A percentile compares a stretch with the other conserved stretches of the same genome.
Evolutionary conservation across 2,113 vertebrate genomes (phyloP).

Genomic region (Dendropsophus ebraccatus): DNA sequence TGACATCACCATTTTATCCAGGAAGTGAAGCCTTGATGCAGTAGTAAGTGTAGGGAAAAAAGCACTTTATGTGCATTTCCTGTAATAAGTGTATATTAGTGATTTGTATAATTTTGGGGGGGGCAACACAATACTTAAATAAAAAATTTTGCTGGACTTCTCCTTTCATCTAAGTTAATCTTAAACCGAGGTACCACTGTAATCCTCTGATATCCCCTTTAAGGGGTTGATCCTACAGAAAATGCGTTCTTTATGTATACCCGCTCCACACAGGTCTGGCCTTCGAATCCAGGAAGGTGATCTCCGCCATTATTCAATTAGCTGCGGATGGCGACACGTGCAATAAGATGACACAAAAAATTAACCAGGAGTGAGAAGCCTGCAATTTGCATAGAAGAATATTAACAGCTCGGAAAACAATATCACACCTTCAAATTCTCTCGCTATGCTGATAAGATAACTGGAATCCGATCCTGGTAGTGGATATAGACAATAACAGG

Average conservation of each 20-base stretch:
- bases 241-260: slow-evolving; percentile 5
- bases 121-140: too few species aligned
- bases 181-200: too few species aligned
- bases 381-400: slow-evolving; percentile 9
- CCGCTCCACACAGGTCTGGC: not conserved
- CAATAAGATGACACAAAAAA: not conserved
- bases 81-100: too few species aligned
- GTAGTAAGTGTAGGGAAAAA: too few species aligned
- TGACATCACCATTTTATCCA: too few species aligned
- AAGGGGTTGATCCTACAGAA: not conserved
- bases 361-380: not conserved
- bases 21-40: too few species aligned
- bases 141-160: too few species aligned
- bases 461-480: slow-evolving; percentile 12
- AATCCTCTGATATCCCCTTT: not conserved
- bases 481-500: slow-evolving; percentile 41
- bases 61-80: too few species aligned
- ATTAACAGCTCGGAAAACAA: slow-evolving; percentile 13
- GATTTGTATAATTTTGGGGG: too few species aligned
- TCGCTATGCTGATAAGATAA: slow-evolving; percentile 24
- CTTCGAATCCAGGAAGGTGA: slow-evolving; percentile 6
- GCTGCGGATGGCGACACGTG: not conserved
- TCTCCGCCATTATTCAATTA: slow-evolving; percentile 24
- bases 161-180: too few species aligned
- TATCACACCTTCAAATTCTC: slow-evolving; percentile 25